Evolutionary conservation across 1,140 invertebrate genomes (phyloP).

Genomic region (Cecropterus lyciades): DNA sequence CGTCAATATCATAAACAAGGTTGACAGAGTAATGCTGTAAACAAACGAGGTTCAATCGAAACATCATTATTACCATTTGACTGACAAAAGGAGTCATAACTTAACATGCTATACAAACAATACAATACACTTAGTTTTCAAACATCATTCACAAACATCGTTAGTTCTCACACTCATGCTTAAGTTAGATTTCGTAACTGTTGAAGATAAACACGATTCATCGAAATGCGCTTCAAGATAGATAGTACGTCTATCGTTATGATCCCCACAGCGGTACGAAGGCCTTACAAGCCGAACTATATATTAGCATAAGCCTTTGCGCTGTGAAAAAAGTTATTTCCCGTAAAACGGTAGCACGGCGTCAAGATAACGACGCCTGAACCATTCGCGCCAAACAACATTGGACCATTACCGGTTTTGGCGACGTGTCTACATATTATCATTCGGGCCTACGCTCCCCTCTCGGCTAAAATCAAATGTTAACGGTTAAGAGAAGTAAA

Average conservation of each 20-base stretch:
- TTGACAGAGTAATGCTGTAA: conserved; percentile 28
- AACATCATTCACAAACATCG: conserved; percentile 12
- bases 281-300: conserved; percentile 55
- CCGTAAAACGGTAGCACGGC: conserved; percentile 53
- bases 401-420: conserved; percentile 73
- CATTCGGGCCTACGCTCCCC: conserved; percentile 78
- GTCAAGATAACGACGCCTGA: conserved; percentile 37
- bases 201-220: conserved; percentile 28
- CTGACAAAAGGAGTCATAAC: conserved; percentile 10
- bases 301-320: conserved; percentile 62
- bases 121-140: conserved; percentile 38
- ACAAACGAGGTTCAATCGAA: conserved; percentile 16
- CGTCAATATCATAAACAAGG: conserved; percentile 22
- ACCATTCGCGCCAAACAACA: conserved; percentile 63
- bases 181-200: conserved; percentile 45
- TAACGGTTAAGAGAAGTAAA: conserved; percentile 57
- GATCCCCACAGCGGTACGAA: conserved; percentile 49
- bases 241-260: conserved; percentile 56
- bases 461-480: conserved; percentile 83
- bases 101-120: conserved; percentile 41
- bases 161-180: conserved; percentile 60
- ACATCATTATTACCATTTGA: conserved; percentile 16
- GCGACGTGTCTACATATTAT: conserved; percentile 75
- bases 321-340: conserved; percentile 61
- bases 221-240: conserved; percentile 30